Evolutionary conservation across 2,888 invertebrate genomes (phyloP).

Genomic region (Drosophila leonis): DNA sequence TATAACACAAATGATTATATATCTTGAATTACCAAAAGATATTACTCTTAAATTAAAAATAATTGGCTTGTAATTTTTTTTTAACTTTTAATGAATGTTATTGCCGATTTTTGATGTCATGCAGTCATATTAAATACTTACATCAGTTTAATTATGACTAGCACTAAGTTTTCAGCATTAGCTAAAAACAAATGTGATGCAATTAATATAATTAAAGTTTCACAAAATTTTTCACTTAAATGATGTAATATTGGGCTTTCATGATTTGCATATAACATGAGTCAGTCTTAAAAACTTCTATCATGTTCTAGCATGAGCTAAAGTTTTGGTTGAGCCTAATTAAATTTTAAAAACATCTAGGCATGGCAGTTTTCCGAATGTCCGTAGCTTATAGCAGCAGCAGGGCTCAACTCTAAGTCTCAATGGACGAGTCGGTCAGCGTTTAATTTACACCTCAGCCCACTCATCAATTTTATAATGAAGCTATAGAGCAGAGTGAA

Average conservation of each 20-base stretch:
- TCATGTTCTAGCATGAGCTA: not conserved
- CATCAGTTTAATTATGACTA: not conserved
- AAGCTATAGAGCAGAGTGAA: conserved; percentile 50
- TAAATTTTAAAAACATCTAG: not conserved
- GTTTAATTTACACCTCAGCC: conserved; percentile 46
- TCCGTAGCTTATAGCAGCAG: not conserved
- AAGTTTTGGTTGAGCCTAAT: conserved; percentile 5
- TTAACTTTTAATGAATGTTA: not conserved
- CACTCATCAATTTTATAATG: conserved; percentile 70
- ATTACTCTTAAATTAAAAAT: too few species aligned
- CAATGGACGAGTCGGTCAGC: conserved; percentile 1
- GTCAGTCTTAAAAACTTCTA: not conserved
- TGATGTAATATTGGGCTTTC: too few species aligned
- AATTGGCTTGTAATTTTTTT: too few species aligned
- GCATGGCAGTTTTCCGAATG: not conserved
- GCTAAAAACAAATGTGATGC: conserved; percentile 6
- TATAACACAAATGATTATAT: too few species aligned
- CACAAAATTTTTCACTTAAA: conserved; percentile 5
- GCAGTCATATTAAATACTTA: not conserved
- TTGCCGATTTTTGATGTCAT: not conserved
- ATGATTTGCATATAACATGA: not conserved
- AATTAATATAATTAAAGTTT: not conserved
- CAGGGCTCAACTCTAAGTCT: not conserved
- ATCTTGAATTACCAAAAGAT: too few species aligned
- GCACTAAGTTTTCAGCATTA: too few species aligned